Percentiles rank a stretch among this genome's conserved stretches.
Evolutionary conservation across 2,888 invertebrate genomes (phyloP).

Genomic region (Muschampia plurimacula): DNA sequence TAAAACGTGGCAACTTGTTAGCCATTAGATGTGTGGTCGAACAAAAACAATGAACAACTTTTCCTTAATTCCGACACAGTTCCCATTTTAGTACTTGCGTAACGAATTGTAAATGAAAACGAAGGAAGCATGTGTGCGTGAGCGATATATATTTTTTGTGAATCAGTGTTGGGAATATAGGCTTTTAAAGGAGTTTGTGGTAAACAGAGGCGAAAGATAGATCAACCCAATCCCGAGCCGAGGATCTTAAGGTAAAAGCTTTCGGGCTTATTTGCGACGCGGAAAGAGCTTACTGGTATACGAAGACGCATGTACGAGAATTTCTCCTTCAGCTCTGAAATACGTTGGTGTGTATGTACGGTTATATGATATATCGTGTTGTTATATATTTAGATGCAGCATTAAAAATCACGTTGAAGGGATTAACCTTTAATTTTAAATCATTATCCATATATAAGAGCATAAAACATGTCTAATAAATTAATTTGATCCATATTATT

Average conservation of each 20-base stretch:
- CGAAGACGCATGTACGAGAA: conserved; percentile 20
- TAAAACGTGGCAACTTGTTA: neutral
- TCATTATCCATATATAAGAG: no score
- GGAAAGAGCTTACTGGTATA: conserved; percentile 29
- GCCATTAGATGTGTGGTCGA: neutral
- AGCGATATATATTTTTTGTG: conserved; percentile 48
- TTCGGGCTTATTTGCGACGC: conserved; percentile 59
- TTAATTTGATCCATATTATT: no score
- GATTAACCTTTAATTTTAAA: no score
- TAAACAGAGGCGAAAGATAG: conserved; percentile 66
- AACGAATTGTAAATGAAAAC: conserved; percentile 42
- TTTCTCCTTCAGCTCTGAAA: conserved; percentile 18
- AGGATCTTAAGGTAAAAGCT: conserved; percentile 73
- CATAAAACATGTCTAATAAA: no score
- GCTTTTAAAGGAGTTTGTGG: conserved; percentile 72
- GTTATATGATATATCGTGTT: no score
- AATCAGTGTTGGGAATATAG: conserved; percentile 57
- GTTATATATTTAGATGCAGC: no score
- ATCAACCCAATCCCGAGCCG: conserved; percentile 64
- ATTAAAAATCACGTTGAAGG: neutral
- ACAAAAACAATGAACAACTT: conserved; percentile 4
- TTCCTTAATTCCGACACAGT: conserved; percentile 9
- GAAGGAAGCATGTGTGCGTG: conserved; percentile 29
- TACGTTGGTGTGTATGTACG: conserved; percentile 19
- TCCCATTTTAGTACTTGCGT: conserved; percentile 18